A percentile compares a stretch with the other conserved stretches of the same genome.
phyloP scores from a whole-genome alignment of 1,140 invertebrate genomes.

The Drosophila insularis region DNA sequence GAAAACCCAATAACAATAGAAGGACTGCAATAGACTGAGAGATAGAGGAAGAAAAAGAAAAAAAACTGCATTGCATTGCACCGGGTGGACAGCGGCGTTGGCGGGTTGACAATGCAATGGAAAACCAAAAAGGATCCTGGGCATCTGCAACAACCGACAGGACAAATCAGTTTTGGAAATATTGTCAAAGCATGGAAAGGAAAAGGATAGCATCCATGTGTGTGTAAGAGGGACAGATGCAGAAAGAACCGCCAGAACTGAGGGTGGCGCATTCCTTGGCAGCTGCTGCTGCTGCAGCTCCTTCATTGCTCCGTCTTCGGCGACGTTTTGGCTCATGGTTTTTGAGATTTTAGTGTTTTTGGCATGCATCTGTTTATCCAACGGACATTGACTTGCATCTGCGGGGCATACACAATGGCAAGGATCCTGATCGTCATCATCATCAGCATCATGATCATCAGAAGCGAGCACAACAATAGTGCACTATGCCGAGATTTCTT shows the following conservation, averaged over 20 bases:
- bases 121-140: slow-evolving; percentile 4
- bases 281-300: slow-evolving; percentile 4
- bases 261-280: slow-evolving; percentile 2
- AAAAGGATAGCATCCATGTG: not conserved
- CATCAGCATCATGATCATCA: not conserved
- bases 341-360: slow-evolving; percentile 2
- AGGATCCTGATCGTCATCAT: slow-evolving; percentile 4
- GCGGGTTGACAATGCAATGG: slow-evolving; percentile 10
- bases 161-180: slow-evolving; percentile 8
- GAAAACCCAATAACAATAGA: not conserved
- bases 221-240: not conserved
- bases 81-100: not conserved
- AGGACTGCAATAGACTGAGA: not conserved
- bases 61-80: not conserved
- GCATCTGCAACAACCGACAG: not conserved
- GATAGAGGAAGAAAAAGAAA: not conserved
- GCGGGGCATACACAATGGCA: not conserved
- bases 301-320: not conserved
- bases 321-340: slow-evolving; percentile 6
- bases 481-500: slow-evolving; percentile 9
- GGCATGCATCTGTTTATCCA: not conserved
- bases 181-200: not conserved
- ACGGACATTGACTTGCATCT: slow-evolving; percentile 10
- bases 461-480: not conserved
- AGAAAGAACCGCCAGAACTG: not conserved